Evolutionary conservation across 2,797 vertebrate species (phyloP).

Genomic region (Hirundo rustica): DNA sequence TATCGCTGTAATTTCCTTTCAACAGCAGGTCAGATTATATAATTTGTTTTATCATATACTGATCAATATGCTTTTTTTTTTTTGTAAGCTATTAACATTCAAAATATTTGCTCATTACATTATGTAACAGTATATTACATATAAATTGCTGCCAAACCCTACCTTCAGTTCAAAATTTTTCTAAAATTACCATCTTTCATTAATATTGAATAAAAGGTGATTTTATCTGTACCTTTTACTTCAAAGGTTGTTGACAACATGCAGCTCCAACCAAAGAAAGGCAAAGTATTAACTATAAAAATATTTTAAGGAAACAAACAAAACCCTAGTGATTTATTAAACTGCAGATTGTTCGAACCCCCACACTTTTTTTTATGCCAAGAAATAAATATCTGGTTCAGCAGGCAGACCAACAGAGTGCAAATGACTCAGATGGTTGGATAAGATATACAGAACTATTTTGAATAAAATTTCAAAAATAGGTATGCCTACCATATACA

Average conservation of each 20-base stretch:
- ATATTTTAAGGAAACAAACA: background rate
- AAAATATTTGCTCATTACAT: background rate
- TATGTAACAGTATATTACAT: background rate
- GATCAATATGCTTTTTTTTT: background rate
- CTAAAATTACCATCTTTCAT: background rate
- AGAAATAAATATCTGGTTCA: slow-evolving; percentile 38
- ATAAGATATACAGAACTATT: background rate
- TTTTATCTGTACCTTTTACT: background rate
- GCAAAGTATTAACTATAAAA: background rate
- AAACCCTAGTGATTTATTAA: slow-evolving; percentile 3
- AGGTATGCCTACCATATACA: background rate
- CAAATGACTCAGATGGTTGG: slow-evolving; percentile 2
- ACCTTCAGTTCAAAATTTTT: background rate
- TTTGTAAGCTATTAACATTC: background rate
- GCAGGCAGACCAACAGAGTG: background rate
- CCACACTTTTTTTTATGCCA: slow-evolving; percentile 14
- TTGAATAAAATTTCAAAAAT: background rate
- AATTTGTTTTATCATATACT: background rate
- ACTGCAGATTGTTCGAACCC: background rate
- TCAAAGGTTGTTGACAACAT: background rate
- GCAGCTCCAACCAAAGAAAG: background rate
- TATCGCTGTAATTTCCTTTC: background rate
- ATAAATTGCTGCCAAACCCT: background rate
- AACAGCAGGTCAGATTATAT: background rate
- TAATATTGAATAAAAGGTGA: background rate